Percentiles rank a stretch among this genome's conserved stretches.
These are phyloP conservation scores for Penaeus japonicus DNA, from an alignment of 1,140 invertebrate genomes.

Conservation along the genomic window DNA sequence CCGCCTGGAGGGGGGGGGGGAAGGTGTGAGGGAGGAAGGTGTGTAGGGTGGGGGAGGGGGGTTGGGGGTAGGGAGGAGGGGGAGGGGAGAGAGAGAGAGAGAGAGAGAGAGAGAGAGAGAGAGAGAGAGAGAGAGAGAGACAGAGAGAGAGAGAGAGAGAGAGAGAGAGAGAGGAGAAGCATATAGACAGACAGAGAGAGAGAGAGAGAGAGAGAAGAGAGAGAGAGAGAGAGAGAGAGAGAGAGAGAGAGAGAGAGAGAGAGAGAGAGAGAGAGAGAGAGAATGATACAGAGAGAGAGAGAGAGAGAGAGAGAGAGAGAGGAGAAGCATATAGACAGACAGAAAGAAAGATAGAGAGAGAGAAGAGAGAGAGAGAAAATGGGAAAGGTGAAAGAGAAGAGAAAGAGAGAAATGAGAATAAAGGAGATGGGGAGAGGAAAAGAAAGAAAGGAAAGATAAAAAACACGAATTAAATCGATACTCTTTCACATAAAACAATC, in stretches of 20 bases:
- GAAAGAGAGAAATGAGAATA: too few species aligned
- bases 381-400: too few species aligned
- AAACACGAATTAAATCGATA: neutral
- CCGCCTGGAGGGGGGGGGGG: slow-evolving; percentile 70
- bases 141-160: slow-evolving; percentile 12
- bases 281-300: too few species aligned
- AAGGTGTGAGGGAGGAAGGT: neutral
- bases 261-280: neutral
- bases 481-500: neutral
- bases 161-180: neutral
- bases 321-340: too few species aligned
- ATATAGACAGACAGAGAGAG: neutral
- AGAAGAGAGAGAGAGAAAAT: too few species aligned
- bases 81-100: neutral
- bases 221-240: neutral
- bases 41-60: neutral
- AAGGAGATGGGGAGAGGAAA: too few species aligned
- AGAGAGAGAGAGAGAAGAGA: neutral
- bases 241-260: too few species aligned
- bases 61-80: neutral
- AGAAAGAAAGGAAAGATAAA: too few species aligned
- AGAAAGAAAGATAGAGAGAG: too few species aligned
- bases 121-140: neutral
- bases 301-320: too few species aligned
- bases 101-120: too few species aligned